phyloP scores from a whole-genome alignment of 35 echinoderm and acorn worm species.

The Heliocidaris tuberculata region DNA sequence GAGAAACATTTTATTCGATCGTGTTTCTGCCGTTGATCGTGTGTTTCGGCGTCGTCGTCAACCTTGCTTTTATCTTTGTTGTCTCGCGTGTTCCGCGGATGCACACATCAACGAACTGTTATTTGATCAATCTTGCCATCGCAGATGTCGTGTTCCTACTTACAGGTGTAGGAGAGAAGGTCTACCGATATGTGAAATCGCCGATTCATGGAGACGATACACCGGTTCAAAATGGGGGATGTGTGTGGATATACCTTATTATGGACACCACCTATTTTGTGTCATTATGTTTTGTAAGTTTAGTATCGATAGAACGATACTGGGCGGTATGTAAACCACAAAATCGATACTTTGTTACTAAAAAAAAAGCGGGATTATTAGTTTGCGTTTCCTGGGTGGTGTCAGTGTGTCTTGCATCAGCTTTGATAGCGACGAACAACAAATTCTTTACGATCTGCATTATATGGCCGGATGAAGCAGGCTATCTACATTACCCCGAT shows the following conservation, averaged over 20 bases:
- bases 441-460: background rate
- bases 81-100: conserved; percentile 54
- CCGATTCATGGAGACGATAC: conserved; percentile 59
- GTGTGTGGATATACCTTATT: conserved; percentile 58
- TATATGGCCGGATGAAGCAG: background rate
- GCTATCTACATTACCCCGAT: background rate
- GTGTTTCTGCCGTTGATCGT: conserved; percentile 46
- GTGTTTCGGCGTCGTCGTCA: conserved; percentile 48
- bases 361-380: conserved; percentile 46
- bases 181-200: conserved; percentile 45
- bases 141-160: conserved; percentile 60
- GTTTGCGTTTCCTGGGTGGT: conserved; percentile 42
- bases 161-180: conserved; percentile 56
- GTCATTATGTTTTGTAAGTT: conserved; percentile 59
- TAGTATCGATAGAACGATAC: conserved; percentile 70
- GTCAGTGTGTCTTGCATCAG: conserved; percentile 36
- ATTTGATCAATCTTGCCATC: conserved; percentile 64
- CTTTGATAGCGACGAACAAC: conserved; percentile 45
- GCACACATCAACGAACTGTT: conserved; percentile 65
- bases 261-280: conserved; percentile 58
- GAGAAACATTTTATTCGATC: background rate
- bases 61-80: conserved; percentile 60
- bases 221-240: conserved; percentile 34
- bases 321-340: conserved; percentile 66
- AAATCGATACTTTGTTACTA: conserved; percentile 43